phyloP scores from a whole-genome alignment of 2,113 vertebrate genomes.

The Anhinga rufa region DNA sequence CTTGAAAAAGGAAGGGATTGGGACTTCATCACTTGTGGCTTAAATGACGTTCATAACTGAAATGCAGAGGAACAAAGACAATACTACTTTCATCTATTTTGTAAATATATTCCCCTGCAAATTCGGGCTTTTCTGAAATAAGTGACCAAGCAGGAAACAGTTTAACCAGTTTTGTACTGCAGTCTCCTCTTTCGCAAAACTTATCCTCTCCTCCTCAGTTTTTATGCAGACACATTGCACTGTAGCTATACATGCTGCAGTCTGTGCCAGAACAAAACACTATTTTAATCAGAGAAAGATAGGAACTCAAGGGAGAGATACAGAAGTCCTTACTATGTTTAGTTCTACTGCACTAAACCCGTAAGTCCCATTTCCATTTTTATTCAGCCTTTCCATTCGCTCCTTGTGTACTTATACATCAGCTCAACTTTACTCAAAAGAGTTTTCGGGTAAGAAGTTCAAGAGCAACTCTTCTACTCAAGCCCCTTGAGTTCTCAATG shows the following conservation, averaged over 20 bases:
- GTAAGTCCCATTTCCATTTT: background rate
- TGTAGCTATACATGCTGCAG: background rate
- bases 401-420: background rate
- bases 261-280: background rate
- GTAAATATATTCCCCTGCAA: background rate
- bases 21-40: background rate
- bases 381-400: background rate
- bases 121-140: background rate
- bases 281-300: background rate
- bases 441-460: background rate
- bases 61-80: background rate
- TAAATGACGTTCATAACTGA: background rate
- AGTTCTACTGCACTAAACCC: background rate
- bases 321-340: background rate
- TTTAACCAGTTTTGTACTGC: background rate
- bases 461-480: background rate
- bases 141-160: background rate
- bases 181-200: background rate
- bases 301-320: background rate
- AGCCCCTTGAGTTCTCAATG: background rate
- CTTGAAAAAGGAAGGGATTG: background rate
- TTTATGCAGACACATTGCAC: background rate
- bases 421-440: background rate
- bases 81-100: background rate
- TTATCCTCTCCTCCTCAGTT: background rate